Conservation (phyloP, 2,797 vertebrate species). For the Notolepis coatsorum region DNA sequence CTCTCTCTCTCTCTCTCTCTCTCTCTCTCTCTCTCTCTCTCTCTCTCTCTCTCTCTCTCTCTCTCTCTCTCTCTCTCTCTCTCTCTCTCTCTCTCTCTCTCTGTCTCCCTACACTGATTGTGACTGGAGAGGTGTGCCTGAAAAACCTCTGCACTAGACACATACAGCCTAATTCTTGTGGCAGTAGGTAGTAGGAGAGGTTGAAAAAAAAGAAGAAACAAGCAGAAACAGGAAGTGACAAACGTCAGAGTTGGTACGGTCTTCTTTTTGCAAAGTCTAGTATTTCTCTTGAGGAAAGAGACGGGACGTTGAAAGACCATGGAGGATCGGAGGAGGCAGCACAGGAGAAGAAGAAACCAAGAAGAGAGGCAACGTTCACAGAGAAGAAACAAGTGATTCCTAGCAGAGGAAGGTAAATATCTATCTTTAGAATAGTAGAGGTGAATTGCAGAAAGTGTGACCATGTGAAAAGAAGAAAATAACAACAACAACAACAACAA, state of each 20-base stretch:
- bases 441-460: slow-evolving; percentile 13
- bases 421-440: slow-evolving; percentile 5
- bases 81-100: slow-evolving; percentile 2
- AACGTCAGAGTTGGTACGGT: background rate
- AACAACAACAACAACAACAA: slow-evolving; percentile 19
- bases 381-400: background rate
- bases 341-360: slow-evolving; percentile 1
- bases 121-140: slow-evolving; percentile 45
- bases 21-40: slow-evolving; percentile 17
- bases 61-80: slow-evolving; percentile 34
- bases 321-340: slow-evolving; percentile 12
- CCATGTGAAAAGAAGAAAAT: slow-evolving; percentile 35
- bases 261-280: slow-evolving; percentile 10
- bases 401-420: slow-evolving; percentile 14
- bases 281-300: background rate
- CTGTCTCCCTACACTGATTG: slow-evolving; percentile 15
- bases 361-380: slow-evolving; percentile 5
- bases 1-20: slow-evolving; percentile 22
- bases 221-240: background rate
- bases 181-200: slow-evolving; percentile 19
- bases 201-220: slow-evolving; percentile 6
- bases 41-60: slow-evolving; percentile 36
- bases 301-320: slow-evolving; percentile 13
- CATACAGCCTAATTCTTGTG: slow-evolving; percentile 12
- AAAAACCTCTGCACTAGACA: slow-evolving; percentile 18